Conservation (phyloP, 2,888 invertebrate species). For the Apamea crenata region DNA sequence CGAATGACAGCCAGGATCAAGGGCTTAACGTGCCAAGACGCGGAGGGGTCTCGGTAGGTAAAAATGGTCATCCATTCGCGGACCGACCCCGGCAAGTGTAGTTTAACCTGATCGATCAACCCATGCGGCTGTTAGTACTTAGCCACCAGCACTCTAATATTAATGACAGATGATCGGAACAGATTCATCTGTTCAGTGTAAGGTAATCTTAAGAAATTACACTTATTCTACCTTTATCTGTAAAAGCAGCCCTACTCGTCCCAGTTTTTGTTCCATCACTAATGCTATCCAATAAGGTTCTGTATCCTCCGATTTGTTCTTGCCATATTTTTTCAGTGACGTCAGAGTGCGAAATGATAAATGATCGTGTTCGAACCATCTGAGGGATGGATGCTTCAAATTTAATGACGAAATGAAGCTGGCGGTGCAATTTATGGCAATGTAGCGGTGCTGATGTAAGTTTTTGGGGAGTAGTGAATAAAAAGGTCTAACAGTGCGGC, state of each 20-base stretch:
- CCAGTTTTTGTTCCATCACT: conserved; percentile 48
- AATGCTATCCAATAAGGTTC: conserved; percentile 66
- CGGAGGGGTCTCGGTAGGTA: too few species aligned
- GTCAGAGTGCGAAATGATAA: conserved; percentile 76
- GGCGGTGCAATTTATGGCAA: conserved; percentile 20
- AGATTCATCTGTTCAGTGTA: not conserved
- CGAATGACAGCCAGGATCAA: not conserved
- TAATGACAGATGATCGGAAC: not conserved
- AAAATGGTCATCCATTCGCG: too few species aligned
- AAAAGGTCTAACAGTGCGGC: too few species aligned
- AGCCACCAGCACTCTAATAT: too few species aligned
- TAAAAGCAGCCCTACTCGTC: conserved; percentile 22
- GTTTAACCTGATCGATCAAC: too few species aligned
- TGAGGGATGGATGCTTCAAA: conserved; percentile 77
- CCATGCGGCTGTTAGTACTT: too few species aligned
- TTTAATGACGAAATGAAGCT: conserved; percentile 73
- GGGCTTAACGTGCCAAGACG: too few species aligned
- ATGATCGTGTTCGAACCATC: conserved; percentile 74
- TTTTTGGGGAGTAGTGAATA: not conserved
- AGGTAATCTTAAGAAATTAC: not conserved
- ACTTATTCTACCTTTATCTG: not conserved
- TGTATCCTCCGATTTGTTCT: conserved; percentile 63
- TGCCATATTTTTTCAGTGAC: conserved; percentile 71
- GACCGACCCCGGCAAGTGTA: too few species aligned
- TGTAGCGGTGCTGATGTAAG: conserved; percentile 18